Evolutionary conservation across 2,888 invertebrate species (phyloP).

Genomic region (Clunio marinus): DNA sequence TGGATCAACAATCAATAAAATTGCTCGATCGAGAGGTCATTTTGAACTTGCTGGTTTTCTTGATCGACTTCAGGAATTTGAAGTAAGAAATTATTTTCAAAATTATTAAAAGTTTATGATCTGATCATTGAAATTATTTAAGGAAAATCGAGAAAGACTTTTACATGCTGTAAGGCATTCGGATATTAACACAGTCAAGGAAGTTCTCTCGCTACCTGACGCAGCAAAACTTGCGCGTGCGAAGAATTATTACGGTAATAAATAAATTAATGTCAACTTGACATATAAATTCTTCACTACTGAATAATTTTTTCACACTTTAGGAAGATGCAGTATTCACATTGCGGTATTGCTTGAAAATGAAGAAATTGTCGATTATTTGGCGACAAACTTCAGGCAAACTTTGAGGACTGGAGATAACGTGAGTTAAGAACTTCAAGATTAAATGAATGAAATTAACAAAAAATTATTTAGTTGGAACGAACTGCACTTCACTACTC

Average conservation of each 20-base stretch:
- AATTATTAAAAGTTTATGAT: not conserved
- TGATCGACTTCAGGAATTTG: slow-evolving; percentile 67
- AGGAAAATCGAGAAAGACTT: slow-evolving; percentile 74
- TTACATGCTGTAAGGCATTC: slow-evolving; percentile 68
- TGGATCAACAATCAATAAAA: slow-evolving; percentile 63
- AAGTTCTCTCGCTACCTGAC: slow-evolving; percentile 52
- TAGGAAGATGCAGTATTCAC: slow-evolving; percentile 76
- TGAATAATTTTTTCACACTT: slow-evolving; percentile 42
- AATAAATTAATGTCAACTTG: not conserved
- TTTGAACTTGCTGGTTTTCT: slow-evolving; percentile 65
- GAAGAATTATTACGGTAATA: slow-evolving; percentile 51
- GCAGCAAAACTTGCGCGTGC: slow-evolving; percentile 47
- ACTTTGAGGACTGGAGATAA: slow-evolving; percentile 76
- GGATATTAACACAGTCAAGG: slow-evolving; percentile 58
- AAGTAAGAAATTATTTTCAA: slow-evolving; percentile 54
- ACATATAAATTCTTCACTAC: not conserved
- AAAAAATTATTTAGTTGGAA: slow-evolving; percentile 65
- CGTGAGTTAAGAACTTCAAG: slow-evolving; percentile 65
- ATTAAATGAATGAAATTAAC: no score
- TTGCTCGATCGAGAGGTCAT: slow-evolving; percentile 65
- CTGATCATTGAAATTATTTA: slow-evolving; percentile 38
- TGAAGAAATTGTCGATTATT: slow-evolving; percentile 72
- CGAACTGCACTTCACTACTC: slow-evolving; percentile 85
- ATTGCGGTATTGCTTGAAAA: slow-evolving; percentile 81
- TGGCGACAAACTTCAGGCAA: slow-evolving; percentile 69